Conservation (phyloP, 2,113 vertebrate genomes). For the Corythoichthys haematopterus region DNA sequence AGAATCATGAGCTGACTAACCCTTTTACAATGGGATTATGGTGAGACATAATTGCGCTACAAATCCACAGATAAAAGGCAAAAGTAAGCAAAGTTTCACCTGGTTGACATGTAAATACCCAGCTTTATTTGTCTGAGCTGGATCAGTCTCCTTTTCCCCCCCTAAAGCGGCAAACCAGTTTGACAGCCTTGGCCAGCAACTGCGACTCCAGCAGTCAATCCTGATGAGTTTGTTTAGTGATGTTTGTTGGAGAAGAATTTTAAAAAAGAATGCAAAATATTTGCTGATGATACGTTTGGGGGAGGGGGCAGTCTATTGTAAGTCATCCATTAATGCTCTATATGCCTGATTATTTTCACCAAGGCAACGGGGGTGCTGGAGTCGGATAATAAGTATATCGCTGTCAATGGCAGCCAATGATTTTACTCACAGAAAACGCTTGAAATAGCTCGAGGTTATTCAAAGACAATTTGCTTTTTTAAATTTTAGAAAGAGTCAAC, state of each 20-base stretch:
- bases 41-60: constrained; percentile 38
- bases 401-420: too few species aligned
- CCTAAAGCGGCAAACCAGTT: constrained; percentile 56
- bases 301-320: too few species aligned
- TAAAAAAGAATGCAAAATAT: constrained; percentile 61
- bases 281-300: too few species aligned
- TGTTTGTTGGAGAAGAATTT: constrained; percentile 34
- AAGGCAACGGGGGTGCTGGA: too few species aligned
- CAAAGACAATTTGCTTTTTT: too few species aligned
- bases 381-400: too few species aligned
- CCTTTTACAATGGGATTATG: constrained; percentile 21
- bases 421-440: too few species aligned
- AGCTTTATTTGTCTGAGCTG: constrained; percentile 20
- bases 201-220: constrained; percentile 49
- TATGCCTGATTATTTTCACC: too few species aligned
- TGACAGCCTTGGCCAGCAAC: constrained; percentile 31
- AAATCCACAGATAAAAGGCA: constrained; percentile 18
- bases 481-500: too few species aligned
- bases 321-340: too few species aligned
- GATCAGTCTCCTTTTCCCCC: constrained; percentile 21
- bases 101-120: constrained; percentile 23
- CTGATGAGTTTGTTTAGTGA: constrained; percentile 16
- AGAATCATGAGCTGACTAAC: not conserved
- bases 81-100: constrained; percentile 43
- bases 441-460: too few species aligned